Conservation (phyloP, 1,140 invertebrate species). For the Brachionus calyciflorus region DNA sequence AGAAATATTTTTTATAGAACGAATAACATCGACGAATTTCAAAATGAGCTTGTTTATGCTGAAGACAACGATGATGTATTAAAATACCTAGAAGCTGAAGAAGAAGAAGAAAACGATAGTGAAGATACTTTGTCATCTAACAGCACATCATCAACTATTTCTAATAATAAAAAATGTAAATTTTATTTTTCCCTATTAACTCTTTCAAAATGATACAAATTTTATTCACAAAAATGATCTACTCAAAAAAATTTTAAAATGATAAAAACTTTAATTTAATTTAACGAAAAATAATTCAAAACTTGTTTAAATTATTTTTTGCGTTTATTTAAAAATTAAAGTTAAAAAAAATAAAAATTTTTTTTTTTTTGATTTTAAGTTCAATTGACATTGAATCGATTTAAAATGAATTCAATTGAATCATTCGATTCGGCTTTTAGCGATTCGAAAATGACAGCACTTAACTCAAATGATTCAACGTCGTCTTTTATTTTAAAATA, state of each 20-base stretch:
- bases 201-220: background rate
- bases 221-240: background rate
- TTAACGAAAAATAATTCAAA: too few relatives aligned
- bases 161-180: conserved; percentile 21
- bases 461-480: background rate
- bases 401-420: conserved; percentile 35
- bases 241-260: too few relatives aligned
- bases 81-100: too few relatives aligned
- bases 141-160: background rate
- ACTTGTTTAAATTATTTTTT: too few relatives aligned
- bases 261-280: too few relatives aligned
- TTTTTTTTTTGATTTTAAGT: background rate
- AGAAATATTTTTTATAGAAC: background rate
- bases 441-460: conserved; percentile 9
- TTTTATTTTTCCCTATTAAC: background rate
- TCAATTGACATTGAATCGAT: background rate
- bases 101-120: background rate
- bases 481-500: background rate
- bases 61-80: background rate
- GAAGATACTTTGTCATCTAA: conserved; percentile 1
- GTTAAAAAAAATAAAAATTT: background rate
- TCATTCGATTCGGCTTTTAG: conserved; percentile 45
- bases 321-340: too few relatives aligned
- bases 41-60: background rate
- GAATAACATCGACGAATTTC: too few relatives aligned